Evolutionary conservation across 2,797 vertebrate genomes (phyloP).

Genomic region (Pelobates cultripes): DNA sequence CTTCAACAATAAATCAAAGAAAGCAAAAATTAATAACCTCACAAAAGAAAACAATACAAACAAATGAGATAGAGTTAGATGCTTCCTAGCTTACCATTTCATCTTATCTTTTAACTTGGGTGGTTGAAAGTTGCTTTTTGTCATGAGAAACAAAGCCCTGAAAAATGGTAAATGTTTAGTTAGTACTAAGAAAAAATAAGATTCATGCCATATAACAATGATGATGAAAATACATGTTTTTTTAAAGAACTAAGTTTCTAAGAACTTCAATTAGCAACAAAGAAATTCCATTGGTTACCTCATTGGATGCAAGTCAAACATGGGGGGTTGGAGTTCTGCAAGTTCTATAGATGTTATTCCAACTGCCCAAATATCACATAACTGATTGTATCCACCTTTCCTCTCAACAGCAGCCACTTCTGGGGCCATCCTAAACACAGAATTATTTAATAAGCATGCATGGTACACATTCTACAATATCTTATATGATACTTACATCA

Average conservation of each 20-base stretch:
- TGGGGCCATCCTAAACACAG: conserved; percentile 88
- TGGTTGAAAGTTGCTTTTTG: conserved; percentile 98
- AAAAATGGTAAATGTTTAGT: conserved; percentile 49
- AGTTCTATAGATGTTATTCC: conserved; percentile 97
- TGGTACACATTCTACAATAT: background rate
- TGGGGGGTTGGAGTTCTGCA: conserved; percentile 94
- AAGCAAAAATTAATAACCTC: conserved; percentile 1
- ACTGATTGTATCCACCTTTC: conserved; percentile 96
- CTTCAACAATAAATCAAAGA: conserved; percentile 68
- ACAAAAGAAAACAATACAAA: background rate
- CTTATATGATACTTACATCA: no score
- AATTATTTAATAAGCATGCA: background rate
- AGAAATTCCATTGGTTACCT: conserved; percentile 66
- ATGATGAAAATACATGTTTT: no score
- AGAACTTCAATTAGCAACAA: no score
- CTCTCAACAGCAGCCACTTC: conserved; percentile 96
- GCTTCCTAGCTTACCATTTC: conserved; percentile 81
- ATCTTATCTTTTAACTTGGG: conserved; percentile 98
- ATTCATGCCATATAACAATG: no score
- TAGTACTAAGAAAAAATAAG: background rate
- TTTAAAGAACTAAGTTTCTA: no score
- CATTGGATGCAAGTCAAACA: conserved; percentile 98
- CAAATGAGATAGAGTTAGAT: background rate
- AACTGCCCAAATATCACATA: conserved; percentile 98
- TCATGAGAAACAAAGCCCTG: conserved; percentile 98